Evolutionary conservation across 2,888 invertebrate genomes (phyloP), one percentile per base, ranked within the genome.

Genomic region (Psococerastis gibbosa): DNA sequence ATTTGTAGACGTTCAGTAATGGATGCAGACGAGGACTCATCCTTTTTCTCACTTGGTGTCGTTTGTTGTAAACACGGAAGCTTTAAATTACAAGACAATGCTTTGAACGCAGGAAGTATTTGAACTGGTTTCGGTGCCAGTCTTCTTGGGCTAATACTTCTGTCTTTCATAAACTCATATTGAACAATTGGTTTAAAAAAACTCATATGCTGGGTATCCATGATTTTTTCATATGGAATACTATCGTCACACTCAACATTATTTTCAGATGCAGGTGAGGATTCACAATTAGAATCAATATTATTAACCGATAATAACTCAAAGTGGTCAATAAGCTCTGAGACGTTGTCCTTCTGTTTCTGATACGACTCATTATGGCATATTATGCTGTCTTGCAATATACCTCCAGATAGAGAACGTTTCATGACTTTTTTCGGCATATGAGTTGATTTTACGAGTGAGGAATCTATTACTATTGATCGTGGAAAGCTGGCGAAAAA

Each of bases 321-420:
- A 48, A 49, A 52, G 32, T 48, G 45, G 16, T 46, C 44, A 32
- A 52, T 49, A 23, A 52, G 33, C 43, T 49, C 48, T n/a, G 52
- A 49, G 32, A 52, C 52, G 47, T 49, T 50, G 9, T 44, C 47
- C 31, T 35, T 22, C 15, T 43, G 42, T n/a, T n/a, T n/a, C n/a
- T n/a, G n/a, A n/a, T n/a, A n/a, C n/a, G n/a, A n/a, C n/a, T n/a
- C n/a, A n/a, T n/a, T n/a, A n/a, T n/a, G n/a, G n/a, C n/a, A n/a
- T n/a, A n/a, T n/a, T n/a, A n/a, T n/a, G 32, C 42, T 15, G 18
- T 43, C 32, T 18, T 48, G 33, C 32, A 48, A 44, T 34, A 35
- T 33, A 41, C 46, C 46, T 17, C 44, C 46, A 17, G 45, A 23
- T 43, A 43, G 16, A 41, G 31, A 35, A 41, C 45, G 8, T 20